These are phyloP conservation scores for Neelides sp. DNA, from an alignment of 1,140 invertebrate genomes.

Conservation along the genomic window DNA sequence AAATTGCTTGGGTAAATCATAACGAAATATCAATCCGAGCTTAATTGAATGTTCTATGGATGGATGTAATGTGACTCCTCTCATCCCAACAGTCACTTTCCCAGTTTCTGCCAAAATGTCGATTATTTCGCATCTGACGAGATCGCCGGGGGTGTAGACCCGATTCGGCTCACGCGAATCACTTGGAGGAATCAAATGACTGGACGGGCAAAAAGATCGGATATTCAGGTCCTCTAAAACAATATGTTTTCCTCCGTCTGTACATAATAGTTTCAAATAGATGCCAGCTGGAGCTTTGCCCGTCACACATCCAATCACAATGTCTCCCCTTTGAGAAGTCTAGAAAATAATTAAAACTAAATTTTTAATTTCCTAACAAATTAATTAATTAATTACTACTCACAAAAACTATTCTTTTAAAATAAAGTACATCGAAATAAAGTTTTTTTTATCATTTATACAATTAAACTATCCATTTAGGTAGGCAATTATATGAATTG, in stretches of 20 bases:
- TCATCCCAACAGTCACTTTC: slow-evolving; percentile 75
- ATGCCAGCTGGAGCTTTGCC: slow-evolving; percentile 57
- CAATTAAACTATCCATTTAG: no score
- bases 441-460: slow-evolving; percentile 10
- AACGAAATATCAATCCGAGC: slow-evolving; percentile 66
- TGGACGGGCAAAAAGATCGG: slow-evolving; percentile 43
- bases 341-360: slow-evolving; percentile 37
- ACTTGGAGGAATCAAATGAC: slow-evolving; percentile 33
- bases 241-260: slow-evolving; percentile 56
- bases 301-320: slow-evolving; percentile 66
- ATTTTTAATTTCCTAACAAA: not conserved
- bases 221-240: slow-evolving; percentile 72
- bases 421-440: slow-evolving; percentile 1
- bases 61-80: slow-evolving; percentile 50
- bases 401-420: slow-evolving; percentile 8
- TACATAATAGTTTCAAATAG: slow-evolving; percentile 67
- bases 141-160: slow-evolving; percentile 40
- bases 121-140: slow-evolving; percentile 72
- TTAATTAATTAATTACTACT: slow-evolving; percentile 1
- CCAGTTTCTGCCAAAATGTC: slow-evolving; percentile 72
- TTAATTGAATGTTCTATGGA: slow-evolving; percentile 42
- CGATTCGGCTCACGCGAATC: slow-evolving; percentile 18
- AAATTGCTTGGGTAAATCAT: slow-evolving; percentile 72
- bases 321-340: slow-evolving; percentile 66
- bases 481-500: not conserved